Evolutionary conservation across 2,888 invertebrate species (phyloP).

Genomic region (Phlogophora meticulosa): DNA sequence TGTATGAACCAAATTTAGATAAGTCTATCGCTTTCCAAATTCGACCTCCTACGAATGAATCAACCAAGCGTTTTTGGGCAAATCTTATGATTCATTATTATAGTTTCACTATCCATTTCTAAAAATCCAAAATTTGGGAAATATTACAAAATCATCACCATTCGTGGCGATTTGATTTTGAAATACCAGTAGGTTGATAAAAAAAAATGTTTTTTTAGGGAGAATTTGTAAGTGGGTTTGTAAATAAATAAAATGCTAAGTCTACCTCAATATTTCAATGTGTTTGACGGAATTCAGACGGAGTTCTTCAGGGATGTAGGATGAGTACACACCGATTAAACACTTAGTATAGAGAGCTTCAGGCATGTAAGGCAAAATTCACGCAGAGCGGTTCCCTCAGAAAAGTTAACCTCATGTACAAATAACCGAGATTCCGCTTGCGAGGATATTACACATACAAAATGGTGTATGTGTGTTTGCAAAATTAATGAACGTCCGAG

Average conservation of each 20-base stretch:
- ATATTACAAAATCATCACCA: constrained; percentile 22
- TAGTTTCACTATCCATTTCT: constrained; percentile 27
- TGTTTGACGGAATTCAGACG: too few species aligned
- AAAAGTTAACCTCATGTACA: constrained; percentile 12
- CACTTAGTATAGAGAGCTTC: constrained; percentile 27
- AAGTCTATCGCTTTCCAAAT: constrained; percentile 6
- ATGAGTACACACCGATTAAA: neutral
- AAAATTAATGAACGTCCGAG: neutral
- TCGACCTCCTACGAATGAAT: constrained; percentile 16
- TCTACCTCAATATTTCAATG: too few species aligned
- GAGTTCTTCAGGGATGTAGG: neutral
- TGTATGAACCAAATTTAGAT: constrained; percentile 11
- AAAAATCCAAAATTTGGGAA: neutral
- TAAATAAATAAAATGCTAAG: neutral
- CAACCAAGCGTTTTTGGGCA: neutral
- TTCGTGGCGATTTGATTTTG: constrained; percentile 17
- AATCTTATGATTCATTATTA: constrained; percentile 14
- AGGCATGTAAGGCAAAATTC: constrained; percentile 29
- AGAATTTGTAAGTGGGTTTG: neutral
- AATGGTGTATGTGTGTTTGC: too few species aligned
- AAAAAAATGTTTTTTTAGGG: neutral
- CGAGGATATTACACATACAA: neutral
- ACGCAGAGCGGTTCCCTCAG: constrained; percentile 9
- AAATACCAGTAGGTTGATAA: constrained; percentile 7
- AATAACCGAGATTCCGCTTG: neutral